Evolutionary conservation across 2,797 vertebrate genomes (phyloP).

Genomic region (Smutsia temminckii): DNA sequence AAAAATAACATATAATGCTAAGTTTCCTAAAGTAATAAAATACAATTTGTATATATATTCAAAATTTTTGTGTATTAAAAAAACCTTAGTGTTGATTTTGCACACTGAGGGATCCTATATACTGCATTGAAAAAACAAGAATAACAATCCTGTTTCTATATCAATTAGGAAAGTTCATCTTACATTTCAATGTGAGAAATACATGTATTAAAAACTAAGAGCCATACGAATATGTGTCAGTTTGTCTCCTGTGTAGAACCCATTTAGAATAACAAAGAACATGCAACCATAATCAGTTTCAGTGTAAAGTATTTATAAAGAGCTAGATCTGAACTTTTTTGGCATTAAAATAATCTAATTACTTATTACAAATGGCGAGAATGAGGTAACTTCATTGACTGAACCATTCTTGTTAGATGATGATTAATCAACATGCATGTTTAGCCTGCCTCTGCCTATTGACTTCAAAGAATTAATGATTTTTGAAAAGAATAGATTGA

Average conservation of each 20-base stretch:
- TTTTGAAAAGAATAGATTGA: background rate
- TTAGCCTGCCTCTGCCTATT: background rate
- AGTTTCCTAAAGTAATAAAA: background rate
- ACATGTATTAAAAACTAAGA: background rate
- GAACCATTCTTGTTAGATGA: background rate
- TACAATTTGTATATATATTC: background rate
- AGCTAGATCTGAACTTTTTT: background rate
- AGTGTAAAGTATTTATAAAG: background rate
- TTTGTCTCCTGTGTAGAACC: background rate
- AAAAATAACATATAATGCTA: background rate
- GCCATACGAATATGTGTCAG: background rate
- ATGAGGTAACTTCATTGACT: background rate
- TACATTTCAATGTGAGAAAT: background rate
- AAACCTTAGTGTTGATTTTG: background rate
- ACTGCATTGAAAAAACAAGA: background rate
- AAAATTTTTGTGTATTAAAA: background rate
- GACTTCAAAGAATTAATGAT: conserved; percentile 46
- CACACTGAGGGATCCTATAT: background rate
- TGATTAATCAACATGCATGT: conserved; percentile 34
- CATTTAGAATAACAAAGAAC: background rate
- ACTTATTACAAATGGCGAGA: conserved; percentile 29
- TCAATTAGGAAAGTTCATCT: background rate
- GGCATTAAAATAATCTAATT: background rate
- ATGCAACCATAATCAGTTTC: background rate
- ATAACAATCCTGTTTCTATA: background rate